Evolutionary conservation across 2,113 vertebrate species (phyloP), one percentile per base, ranked within the genome.

Genomic region (Neogobius melanostomus): DNA sequence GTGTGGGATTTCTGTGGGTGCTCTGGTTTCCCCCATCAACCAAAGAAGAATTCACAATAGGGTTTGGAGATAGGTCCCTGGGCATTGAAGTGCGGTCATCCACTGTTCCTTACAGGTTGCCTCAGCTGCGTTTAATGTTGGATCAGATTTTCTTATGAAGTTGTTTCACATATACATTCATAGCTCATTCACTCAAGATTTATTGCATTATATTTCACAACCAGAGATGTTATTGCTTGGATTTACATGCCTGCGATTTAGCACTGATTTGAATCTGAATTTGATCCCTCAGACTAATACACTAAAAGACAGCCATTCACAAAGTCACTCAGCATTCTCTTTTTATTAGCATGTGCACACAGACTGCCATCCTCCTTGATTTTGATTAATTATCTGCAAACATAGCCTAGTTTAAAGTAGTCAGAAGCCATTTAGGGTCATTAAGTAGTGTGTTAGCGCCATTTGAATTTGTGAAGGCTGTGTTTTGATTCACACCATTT

Each of bases 401-500:
- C 16, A 47, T 44, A 8, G 59, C 15, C n/a, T 15, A 51, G 48
- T 61, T 63, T 15, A 42, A 49, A 46, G 8, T 64, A 45, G 15
- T 76, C 56, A 68, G 8, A 21, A 28, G 14, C 62, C 69, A 21
- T 48, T 12, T 53, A 11, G 11, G 66, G 69, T 80, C 81, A 73
- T 79, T 50, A 70, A 16, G 72, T 68, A 56, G 76, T 68, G 42
- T 36, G 5, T 14, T 52, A 61, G 64, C 11, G 51, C 65, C 49
- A 63, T 42, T 63, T 49, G 2, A 57, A 28, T 16, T 11, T 36
- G 10, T 36, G 12, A 70, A 21, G 62, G 16, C 56, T 45, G 50
- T 64, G 72, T 69, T 53, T 63, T 47, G 50, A 54, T 50, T 75
- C 52, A 72, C 69, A 84, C 75, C 52, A 77, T 68, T 65, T 48